Conservation (phyloP, 2,888 invertebrate species). For the Ferrisia virgata region DNA sequence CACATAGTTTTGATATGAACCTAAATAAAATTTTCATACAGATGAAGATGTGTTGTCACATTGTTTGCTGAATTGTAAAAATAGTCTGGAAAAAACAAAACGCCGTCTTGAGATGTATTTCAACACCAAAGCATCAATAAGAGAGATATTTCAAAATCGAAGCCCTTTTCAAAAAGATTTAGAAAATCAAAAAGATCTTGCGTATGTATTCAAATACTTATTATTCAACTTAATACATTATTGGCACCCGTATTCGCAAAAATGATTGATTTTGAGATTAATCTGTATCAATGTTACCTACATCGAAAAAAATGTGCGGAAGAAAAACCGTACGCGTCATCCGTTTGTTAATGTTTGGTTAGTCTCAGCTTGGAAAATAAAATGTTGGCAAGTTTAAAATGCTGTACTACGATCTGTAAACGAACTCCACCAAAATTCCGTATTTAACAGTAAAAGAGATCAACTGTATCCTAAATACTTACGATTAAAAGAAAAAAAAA, state of each 20-base stretch:
- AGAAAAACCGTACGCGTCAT: background rate
- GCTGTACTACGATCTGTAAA: background rate
- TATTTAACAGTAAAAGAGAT: background rate
- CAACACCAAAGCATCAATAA: background rate
- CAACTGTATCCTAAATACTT: background rate
- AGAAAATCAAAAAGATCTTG: background rate
- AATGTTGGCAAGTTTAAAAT: background rate
- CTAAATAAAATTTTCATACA: background rate
- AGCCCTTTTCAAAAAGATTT: background rate
- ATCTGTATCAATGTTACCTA: background rate
- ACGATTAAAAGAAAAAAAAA: background rate
- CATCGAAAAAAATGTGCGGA: background rate
- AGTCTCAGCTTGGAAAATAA: background rate
- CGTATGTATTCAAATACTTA: background rate
- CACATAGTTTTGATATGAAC: background rate
- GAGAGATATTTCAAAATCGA: background rate
- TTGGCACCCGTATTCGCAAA: no score
- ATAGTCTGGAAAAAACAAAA: slow-evolving; percentile 34
- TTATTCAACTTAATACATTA: no score
- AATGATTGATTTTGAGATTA: background rate
- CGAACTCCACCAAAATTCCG: background rate
- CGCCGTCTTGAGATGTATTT: background rate
- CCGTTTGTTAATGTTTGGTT: background rate
- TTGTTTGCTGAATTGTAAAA: background rate
- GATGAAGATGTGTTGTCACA: slow-evolving; percentile 21